phyloP scores from a whole-genome alignment of 2,113 vertebrate species.

The Kobus ellipsiprymnus region DNA sequence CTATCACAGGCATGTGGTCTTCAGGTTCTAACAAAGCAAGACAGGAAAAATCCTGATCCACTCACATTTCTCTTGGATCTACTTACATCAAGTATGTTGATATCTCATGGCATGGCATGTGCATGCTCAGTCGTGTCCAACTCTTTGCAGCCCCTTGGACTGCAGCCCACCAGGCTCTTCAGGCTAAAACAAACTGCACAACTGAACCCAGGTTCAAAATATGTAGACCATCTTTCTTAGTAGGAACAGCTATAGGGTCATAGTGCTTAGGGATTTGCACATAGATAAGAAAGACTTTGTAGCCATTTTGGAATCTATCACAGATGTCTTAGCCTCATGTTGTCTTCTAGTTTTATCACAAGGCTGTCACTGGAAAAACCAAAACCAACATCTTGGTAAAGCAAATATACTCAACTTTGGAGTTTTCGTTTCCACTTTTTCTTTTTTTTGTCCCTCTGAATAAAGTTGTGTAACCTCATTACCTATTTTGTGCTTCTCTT shows the following conservation, averaged over 20 bases:
- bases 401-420: neutral
- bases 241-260: neutral
- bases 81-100: neutral
- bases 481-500: neutral
- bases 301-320: neutral
- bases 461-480: neutral
- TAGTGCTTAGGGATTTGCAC: neutral
- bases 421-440: neutral
- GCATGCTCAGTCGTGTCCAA: neutral
- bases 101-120: rapidly evolving
- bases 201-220: neutral
- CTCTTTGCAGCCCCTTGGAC: neutral
- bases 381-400: neutral
- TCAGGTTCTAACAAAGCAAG: neutral
- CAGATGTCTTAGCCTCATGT: neutral
- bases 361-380: neutral
- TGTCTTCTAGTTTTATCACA: neutral
- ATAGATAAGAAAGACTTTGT: neutral
- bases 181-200: neutral
- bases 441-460: neutral
- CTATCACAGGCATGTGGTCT: neutral
- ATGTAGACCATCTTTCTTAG: neutral
- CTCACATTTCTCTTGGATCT: neutral
- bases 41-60: neutral
- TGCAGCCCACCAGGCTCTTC: neutral